Percentiles rank a stretch among this genome's conserved stretches.
These are phyloP conservation scores for Albula goreensis DNA, from an alignment of 2,113 vertebrate genomes.

Conservation along the genomic window DNA sequence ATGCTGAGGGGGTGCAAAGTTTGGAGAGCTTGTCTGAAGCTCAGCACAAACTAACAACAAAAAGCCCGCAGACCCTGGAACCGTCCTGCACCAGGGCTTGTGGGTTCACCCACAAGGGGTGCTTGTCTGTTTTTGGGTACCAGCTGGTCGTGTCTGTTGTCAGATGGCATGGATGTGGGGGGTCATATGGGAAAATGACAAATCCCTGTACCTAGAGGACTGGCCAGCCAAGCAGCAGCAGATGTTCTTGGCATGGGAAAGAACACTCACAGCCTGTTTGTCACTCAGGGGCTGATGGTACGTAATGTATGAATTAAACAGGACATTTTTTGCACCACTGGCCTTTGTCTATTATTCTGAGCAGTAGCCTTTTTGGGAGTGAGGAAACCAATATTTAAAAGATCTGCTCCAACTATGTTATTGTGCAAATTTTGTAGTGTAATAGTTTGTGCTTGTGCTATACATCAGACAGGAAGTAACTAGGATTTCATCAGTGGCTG, in stretches of 20 bases:
- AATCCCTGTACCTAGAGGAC: not conserved
- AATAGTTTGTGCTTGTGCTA: no score
- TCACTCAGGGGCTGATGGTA: not conserved
- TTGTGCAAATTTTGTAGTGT: not conserved
- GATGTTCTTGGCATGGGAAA: not conserved
- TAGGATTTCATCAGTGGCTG: no score
- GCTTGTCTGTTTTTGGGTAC: not conserved
- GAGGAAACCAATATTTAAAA: not conserved
- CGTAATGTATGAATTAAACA: not conserved
- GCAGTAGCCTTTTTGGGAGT: not conserved
- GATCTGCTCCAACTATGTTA: not conserved
- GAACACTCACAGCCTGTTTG: not conserved
- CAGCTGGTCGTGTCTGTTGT: not conserved
- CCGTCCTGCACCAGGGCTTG: not conserved
- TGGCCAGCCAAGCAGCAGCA: not conserved
- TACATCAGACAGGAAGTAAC: no score
- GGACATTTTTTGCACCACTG: not conserved
- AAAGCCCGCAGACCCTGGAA: not conserved
- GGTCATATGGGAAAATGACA: not conserved
- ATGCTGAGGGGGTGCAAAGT: not conserved
- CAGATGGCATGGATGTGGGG: not conserved
- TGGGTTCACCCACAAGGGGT: not conserved
- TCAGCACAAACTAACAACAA: not conserved
- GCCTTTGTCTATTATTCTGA: not conserved
- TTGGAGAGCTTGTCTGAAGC: not conserved